Evolutionary conservation across 92 coral and sea anemone genomes (phyloP), one percentile per base, ranked within the genome.

Genomic region (Heteractis magnifica): DNA sequence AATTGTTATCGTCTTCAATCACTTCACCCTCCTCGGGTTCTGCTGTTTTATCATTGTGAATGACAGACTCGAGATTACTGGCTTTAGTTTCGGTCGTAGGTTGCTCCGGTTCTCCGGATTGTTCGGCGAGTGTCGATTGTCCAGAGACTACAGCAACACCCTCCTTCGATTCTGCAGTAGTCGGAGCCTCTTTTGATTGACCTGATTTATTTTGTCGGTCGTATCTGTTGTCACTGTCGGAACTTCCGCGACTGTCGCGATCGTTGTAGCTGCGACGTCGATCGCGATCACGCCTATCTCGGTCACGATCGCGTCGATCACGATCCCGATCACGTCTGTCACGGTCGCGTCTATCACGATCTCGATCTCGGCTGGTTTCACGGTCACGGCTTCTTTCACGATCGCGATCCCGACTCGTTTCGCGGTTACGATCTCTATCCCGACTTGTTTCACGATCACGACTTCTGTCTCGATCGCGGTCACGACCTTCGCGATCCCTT

Each of bases 21-120:
- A 93, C 86, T 78, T 93, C 98, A 3, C 98, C 95, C 71, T 93
- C 98, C 78, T 93, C 95, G 49, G 89, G 91, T 52, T 83, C 73
- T 11, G 82, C 72, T 44, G 51, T 80, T 73, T 88, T 86, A 73
- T 75, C 79, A 52, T 84, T 85, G 44, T 75, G 77, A 52, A 78
- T 23, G 55, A n/a, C 49, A 26, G 51, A 20, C 20, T 52, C 77
- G 73, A 75, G 20, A 58, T 65, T 74, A 70, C 41, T 84, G 50
- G 81, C 41, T 58, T 56, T 49, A 13, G 20, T 72, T 34, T 48
- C 84, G 19, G 41, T 10, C 9, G 12, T 49, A 18, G 51, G n/a
- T 62, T 62, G 70, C 0, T n/a, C 70, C 18, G 7, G 70, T 8
- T 18, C 26, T 10, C 8, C 20, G 70, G 70, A 23, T 34, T 62